Percentiles rank a stretch among this genome's conserved stretches.
phyloP scores from a whole-genome alignment of 2,113 vertebrate species.

The Malaclemys terrapin region DNA sequence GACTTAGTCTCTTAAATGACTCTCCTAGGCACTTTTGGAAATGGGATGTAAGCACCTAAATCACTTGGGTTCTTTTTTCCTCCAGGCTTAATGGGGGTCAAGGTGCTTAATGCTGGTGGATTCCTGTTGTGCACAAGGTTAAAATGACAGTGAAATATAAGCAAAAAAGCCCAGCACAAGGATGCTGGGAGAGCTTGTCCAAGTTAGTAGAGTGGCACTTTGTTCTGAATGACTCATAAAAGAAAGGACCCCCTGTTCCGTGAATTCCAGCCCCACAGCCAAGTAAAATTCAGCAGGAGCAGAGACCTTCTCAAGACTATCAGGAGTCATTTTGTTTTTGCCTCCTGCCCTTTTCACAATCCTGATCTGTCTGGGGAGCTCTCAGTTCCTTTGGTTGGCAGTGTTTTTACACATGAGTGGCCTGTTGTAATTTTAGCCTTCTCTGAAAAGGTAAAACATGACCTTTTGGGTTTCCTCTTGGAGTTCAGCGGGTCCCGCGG shows the following conservation, averaged over 20 bases:
- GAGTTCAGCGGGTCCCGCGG: neutral
- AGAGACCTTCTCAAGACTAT: neutral
- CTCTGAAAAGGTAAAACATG: neutral
- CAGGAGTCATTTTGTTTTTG: neutral
- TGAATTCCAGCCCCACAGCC: neutral
- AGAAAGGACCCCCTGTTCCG: neutral
- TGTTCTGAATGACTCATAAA: neutral
- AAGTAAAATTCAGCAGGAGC: neutral
- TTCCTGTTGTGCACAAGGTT: neutral
- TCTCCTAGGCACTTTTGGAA: neutral
- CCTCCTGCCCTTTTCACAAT: neutral
- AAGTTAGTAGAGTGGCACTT: neutral
- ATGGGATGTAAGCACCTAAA: neutral
- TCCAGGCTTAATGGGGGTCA: neutral
- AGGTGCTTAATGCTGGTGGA: neutral
- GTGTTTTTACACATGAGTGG: neutral
- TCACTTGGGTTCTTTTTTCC: neutral
- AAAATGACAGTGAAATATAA: neutral
- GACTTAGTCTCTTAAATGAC: too few species aligned
- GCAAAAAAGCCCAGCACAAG: neutral
- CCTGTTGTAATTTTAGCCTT: neutral
- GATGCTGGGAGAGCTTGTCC: neutral
- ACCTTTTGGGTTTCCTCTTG: neutral
- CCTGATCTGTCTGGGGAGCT: neutral
- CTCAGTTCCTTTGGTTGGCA: neutral